These are phyloP conservation scores for Pyrgus malvae DNA, from an alignment of 2,888 invertebrate genomes.

Conservation along the genomic window DNA sequence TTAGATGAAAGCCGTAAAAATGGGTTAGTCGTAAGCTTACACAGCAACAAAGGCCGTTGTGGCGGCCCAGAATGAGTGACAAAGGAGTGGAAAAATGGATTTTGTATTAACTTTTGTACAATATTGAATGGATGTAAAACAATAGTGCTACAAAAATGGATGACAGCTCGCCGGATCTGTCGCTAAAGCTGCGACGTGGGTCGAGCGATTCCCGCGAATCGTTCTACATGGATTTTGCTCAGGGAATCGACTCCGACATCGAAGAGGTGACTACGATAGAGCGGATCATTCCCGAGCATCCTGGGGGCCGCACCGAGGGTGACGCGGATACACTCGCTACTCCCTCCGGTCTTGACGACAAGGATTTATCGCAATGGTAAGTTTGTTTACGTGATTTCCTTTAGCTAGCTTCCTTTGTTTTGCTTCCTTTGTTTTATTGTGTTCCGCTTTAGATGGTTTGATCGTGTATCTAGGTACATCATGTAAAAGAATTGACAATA, in stretches of 20 bases:
- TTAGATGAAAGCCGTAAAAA: slow-evolving; percentile 30
- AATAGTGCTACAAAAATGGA: slow-evolving; percentile 62
- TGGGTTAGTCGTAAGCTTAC: slow-evolving; percentile 39
- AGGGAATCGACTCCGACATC: slow-evolving; percentile 94
- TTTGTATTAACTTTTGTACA: slow-evolving; percentile 38
- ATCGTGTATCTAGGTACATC: too few relatives aligned
- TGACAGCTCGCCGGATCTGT: slow-evolving; percentile 93
- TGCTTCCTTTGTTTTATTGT: background rate
- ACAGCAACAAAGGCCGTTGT: slow-evolving; percentile 28
- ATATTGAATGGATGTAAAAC: slow-evolving; percentile 39
- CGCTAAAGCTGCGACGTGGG: slow-evolving; percentile 91
- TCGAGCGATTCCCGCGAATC: slow-evolving; percentile 94
- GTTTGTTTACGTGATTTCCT: slow-evolving; percentile 39
- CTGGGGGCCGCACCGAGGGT: slow-evolving; percentile 67
- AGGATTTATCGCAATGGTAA: slow-evolving; percentile 75
- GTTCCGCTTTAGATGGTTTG: too few relatives aligned
- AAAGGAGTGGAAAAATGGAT: slow-evolving; percentile 47
- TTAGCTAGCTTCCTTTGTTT: background rate
- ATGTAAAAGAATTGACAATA: too few relatives aligned
- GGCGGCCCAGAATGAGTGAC: slow-evolving; percentile 46
- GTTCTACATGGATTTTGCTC: slow-evolving; percentile 95
- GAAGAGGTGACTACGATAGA: slow-evolving; percentile 90
- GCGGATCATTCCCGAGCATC: slow-evolving; percentile 78
- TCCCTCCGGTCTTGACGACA: slow-evolving; percentile 76
- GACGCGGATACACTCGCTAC: slow-evolving; percentile 76